Evolutionary conservation across 2,888 invertebrate genomes (phyloP).

Genomic region (Drosophila siamana): DNA sequence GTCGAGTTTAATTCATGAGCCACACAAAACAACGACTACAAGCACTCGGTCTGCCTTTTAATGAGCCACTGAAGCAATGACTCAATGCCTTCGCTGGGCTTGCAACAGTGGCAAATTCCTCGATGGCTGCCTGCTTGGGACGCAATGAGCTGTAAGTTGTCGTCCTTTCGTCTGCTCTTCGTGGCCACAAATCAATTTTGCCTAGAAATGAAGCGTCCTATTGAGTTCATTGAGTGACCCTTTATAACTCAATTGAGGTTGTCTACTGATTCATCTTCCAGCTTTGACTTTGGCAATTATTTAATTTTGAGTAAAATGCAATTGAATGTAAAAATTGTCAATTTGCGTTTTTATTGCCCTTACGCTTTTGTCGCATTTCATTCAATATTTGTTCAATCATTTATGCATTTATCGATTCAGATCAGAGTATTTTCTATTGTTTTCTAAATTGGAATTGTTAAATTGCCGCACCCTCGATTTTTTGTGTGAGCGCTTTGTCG

Average conservation of each 20-base stretch:
- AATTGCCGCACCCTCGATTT: conserved; percentile 2
- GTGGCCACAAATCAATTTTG: conserved; percentile 57
- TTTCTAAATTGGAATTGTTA: background rate
- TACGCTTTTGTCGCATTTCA: conserved; percentile 1
- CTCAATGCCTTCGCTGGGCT: conserved; percentile 4
- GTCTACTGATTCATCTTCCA: background rate
- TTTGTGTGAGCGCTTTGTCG: background rate
- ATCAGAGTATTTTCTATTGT: background rate
- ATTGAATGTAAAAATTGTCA: conserved; percentile 50
- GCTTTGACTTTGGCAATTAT: conserved; percentile 43
- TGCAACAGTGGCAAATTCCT: background rate
- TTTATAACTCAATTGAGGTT: conserved; percentile 6
- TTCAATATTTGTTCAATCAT: conserved; percentile 27
- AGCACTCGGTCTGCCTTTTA: conserved; percentile 1
- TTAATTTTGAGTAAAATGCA: conserved; percentile 48
- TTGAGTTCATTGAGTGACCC: background rate
- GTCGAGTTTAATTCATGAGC: background rate
- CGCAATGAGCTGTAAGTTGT: conserved; percentile 66
- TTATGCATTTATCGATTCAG: conserved; percentile 27
- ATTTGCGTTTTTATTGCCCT: background rate
- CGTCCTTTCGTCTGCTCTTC: conserved; percentile 27
- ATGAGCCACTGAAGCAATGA: conserved; percentile 27
- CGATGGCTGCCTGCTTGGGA: background rate
- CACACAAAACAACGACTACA: background rate
- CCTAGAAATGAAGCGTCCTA: conserved; percentile 26